Conservation (phyloP, 53 echinoderm and acorn worm species). For the Glandiceps talaboti region DNA sequence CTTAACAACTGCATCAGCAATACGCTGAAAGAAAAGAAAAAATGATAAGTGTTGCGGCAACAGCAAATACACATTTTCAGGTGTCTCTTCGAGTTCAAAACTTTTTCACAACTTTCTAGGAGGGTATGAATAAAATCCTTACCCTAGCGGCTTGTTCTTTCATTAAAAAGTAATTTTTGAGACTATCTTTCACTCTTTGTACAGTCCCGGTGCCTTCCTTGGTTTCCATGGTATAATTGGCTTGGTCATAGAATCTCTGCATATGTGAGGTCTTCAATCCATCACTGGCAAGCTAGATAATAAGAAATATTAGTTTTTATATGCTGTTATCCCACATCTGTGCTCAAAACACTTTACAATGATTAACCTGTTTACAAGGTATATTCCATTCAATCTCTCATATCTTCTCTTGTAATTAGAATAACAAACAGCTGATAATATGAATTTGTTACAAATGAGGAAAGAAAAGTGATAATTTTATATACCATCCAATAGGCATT, state of each 20-base stretch:
- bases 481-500: too few species aligned
- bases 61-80: too few species aligned
- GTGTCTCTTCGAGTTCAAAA: neutral
- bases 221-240: constrained; percentile 51
- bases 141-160: constrained; percentile 78
- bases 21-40: constrained; percentile 26
- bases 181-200: constrained; percentile 38
- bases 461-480: too few species aligned
- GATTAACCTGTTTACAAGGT: too few species aligned
- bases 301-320: too few species aligned
- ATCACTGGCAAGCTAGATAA: constrained; percentile 66
- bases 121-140: too few species aligned
- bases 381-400: too few species aligned
- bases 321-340: too few species aligned
- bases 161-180: constrained; percentile 66
- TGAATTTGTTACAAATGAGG: too few species aligned
- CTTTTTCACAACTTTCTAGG: neutral
- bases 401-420: too few species aligned
- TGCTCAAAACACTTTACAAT: neutral
- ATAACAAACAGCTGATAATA: too few species aligned
- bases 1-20: constrained; percentile 47
- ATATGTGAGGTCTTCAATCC: constrained; percentile 67
- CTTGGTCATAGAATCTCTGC: constrained; percentile 83
- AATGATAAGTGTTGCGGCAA: neutral
- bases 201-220: constrained; percentile 63